A percentile compares a stretch with the other conserved stretches of the same genome.
Conservation (phyloP, 2,113 vertebrate species). For the Platysternon megacephalum region DNA sequence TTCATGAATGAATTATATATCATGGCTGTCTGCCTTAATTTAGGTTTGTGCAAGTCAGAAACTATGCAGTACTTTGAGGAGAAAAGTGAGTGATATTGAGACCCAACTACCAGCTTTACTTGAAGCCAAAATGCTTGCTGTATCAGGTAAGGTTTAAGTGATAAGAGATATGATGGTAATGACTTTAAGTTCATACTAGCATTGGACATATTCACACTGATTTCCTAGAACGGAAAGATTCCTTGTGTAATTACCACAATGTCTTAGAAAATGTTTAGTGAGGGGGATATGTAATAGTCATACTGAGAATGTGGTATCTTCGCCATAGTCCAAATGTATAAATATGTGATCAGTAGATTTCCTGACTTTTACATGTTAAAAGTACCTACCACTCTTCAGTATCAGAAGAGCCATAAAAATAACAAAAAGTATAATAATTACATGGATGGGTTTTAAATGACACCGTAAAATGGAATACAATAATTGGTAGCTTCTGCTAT, state of each 20-base stretch:
- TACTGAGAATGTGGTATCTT: not conserved
- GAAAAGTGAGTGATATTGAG: conserved; percentile 88
- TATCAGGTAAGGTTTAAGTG: conserved; percentile 80
- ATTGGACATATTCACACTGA: conserved; percentile 28
- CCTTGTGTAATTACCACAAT: conserved; percentile 49
- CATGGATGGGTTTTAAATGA: conserved; percentile 53
- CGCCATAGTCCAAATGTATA: not conserved
- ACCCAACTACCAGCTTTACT: conserved; percentile 86
- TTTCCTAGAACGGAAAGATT: conserved; percentile 49
- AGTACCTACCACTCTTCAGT: not conserved
- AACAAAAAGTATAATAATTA: conserved; percentile 51
- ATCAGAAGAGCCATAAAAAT: conserved; percentile 33
- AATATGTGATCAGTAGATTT: conserved; percentile 3
- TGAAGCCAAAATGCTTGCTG: conserved; percentile 88
- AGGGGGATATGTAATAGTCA: not conserved
- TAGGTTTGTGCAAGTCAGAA: conserved; percentile 89
- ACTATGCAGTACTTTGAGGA: conserved; percentile 85
- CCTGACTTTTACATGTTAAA: not conserved
- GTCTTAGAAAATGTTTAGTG: not conserved
- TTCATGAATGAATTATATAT: conserved; percentile 37
- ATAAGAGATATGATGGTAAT: conserved; percentile 26
- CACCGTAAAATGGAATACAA: conserved; percentile 47
- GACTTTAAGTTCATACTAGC: conserved; percentile 60
- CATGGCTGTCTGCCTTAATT: conserved; percentile 61
- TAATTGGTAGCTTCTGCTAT: conserved; percentile 70